Conservation (phyloP, 1,140 invertebrate species). For the Dreissena polymorpha region DNA sequence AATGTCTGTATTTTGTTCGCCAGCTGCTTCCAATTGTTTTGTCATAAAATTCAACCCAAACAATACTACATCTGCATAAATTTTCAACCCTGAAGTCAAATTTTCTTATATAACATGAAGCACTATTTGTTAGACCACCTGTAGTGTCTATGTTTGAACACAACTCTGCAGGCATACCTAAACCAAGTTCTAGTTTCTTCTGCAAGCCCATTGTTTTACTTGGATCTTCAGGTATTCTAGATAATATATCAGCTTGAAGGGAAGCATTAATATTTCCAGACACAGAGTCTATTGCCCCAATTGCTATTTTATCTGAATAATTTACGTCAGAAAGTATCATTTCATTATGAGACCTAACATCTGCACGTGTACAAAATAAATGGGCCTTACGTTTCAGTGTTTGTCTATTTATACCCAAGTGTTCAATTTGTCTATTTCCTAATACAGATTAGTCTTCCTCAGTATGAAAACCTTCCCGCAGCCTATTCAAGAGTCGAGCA, state of each 20-base stretch:
- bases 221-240: constrained; percentile 1
- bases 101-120: neutral
- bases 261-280: neutral
- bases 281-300: neutral
- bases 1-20: no score
- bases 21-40: neutral
- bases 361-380: constrained; percentile 10
- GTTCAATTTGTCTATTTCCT: constrained; percentile 2
- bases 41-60: neutral
- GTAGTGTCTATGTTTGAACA: no score
- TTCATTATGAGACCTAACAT: neutral
- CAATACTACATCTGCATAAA: neutral
- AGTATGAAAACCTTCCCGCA: no score
- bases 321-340: no score
- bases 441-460: constrained; percentile 44
- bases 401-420: constrained; percentile 35
- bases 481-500: constrained; percentile 56
- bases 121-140: constrained; percentile 7
- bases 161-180: no score
- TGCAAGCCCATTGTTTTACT: constrained; percentile 2
- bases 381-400: constrained; percentile 5
- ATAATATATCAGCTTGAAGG: neutral
- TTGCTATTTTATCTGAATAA: neutral
- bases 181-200: no score
- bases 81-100: neutral